Base-by-base conservation (phyloP, 2,797 vertebrate species). In the Garrulus glandarius region DNA sequence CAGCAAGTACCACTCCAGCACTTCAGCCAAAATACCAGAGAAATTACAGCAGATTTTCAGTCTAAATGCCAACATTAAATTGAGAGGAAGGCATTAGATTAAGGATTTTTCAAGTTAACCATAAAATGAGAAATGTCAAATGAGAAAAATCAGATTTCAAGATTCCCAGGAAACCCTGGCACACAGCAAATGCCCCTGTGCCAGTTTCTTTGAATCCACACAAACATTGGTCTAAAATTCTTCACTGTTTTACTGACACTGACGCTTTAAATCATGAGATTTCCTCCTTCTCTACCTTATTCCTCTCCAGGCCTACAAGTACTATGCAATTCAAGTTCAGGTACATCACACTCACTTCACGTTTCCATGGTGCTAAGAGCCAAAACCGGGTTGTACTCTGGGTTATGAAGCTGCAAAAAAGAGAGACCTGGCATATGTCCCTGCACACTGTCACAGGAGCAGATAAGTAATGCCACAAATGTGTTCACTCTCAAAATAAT, bases 401-500 rank as follows among this genome's bases (percentile, higher is more conserved):
- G 37, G 43, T 85, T 68, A 77, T 2, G 11, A 89, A 85, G 68
- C 81, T 57, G 6, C 4, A 60, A 71, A 77, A 56, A 55, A 64
- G 17, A 52, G 2, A 67, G 15, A 59, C 26, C 46, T 84, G 87
- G 89, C 70, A 2, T n/a, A 15, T 52, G 69, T 91, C 82, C 79
- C 89, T 93, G 77, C 61, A 84, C 76, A 63, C 79, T 72, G 70
- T 76, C 89, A 92, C 44, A 92, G 79, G 52, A 87, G 52, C 87
- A 95, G 61, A 89, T 16, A 46, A 91, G 67, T 56, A 89, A 92
- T 84, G 87, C 79, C 79, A 92, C 79, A 89, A 96, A 96, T 56
- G 84, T 70, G 69, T 74, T 93, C 87, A 88, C 83, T 76, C 84
- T 90, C 85, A 87, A 89, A 96, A 92, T 63, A 90, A 94, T 67